Conservation (phyloP, 1,140 invertebrate genomes). For the Caenorhabditis briggsae region DNA sequence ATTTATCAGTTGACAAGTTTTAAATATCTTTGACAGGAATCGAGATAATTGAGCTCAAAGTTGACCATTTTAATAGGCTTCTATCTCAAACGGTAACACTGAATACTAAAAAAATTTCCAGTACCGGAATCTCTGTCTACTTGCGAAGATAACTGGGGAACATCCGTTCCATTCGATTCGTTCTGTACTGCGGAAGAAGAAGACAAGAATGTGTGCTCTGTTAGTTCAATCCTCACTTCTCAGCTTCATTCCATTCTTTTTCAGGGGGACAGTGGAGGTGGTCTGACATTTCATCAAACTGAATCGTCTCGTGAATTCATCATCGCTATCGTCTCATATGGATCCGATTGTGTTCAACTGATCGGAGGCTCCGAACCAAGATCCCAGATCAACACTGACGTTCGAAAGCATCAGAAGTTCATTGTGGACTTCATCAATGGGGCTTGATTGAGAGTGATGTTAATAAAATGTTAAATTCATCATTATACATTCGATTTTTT, state of each 20-base stretch:
- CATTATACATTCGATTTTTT: no score
- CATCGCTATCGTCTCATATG: slow-evolving; percentile 41
- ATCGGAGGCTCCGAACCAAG: slow-evolving; percentile 27
- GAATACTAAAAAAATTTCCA: no score
- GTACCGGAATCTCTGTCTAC: background rate
- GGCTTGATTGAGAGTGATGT: background rate
- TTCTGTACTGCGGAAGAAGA: slow-evolving; percentile 41
- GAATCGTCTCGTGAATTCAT: slow-evolving; percentile 40
- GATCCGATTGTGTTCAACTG: slow-evolving; percentile 29
- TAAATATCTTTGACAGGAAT: no score
- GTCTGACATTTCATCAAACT: slow-evolving; percentile 1
- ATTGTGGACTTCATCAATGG: slow-evolving; percentile 16
- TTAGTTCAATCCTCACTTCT: background rate
- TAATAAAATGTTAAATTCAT: no score
- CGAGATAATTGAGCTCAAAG: no score
- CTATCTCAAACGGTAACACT: no score
- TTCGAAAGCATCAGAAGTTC: slow-evolving; percentile 49
- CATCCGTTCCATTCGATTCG: slow-evolving; percentile 25
- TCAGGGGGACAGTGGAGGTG: slow-evolving; percentile 39
- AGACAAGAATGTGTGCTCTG: slow-evolving; percentile 41
- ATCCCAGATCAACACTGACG: slow-evolving; percentile 22
- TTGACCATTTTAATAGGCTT: no score
- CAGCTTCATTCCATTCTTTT: background rate
- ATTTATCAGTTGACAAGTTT: no score
- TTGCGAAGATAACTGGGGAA: slow-evolving; percentile 49